Evolutionary conservation across 2,113 vertebrate genomes (phyloP).

Genomic region (Aplodontia rufa): DNA sequence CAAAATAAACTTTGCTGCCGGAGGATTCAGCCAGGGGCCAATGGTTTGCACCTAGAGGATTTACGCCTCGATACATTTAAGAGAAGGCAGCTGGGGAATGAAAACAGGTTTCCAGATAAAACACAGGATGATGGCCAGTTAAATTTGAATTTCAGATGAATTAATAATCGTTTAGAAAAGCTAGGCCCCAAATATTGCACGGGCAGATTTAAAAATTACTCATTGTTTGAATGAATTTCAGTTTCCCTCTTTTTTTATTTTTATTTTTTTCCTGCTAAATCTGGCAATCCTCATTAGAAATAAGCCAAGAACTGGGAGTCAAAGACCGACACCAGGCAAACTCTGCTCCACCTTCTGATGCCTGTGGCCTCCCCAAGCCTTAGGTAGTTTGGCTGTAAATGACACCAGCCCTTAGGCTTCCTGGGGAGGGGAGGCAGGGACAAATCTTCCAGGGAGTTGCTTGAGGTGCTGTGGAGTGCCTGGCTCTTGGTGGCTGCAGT

Average conservation of each 20-base stretch:
- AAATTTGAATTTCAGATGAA: neutral
- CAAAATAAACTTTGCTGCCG: neutral
- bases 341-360: too few species aligned
- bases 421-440: neutral
- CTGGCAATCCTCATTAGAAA: neutral
- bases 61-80: neutral
- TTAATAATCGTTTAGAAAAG: neutral
- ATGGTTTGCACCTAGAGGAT: neutral
- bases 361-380: neutral
- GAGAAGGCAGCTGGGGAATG: neutral
- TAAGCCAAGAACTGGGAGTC: neutral
- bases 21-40: neutral
- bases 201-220: neutral
- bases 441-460: neutral
- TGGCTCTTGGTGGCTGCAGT: neutral
- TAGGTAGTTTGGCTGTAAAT: neutral
- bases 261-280: neutral
- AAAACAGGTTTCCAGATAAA: neutral
- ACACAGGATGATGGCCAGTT: neutral
- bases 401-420: accelerated
- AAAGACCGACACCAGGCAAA: too few species aligned
- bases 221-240: neutral
- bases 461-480: neutral
- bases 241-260: neutral
- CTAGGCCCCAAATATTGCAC: neutral